Conservation (phyloP, 2,888 invertebrate genomes). For the Agonum fuliginosum region DNA sequence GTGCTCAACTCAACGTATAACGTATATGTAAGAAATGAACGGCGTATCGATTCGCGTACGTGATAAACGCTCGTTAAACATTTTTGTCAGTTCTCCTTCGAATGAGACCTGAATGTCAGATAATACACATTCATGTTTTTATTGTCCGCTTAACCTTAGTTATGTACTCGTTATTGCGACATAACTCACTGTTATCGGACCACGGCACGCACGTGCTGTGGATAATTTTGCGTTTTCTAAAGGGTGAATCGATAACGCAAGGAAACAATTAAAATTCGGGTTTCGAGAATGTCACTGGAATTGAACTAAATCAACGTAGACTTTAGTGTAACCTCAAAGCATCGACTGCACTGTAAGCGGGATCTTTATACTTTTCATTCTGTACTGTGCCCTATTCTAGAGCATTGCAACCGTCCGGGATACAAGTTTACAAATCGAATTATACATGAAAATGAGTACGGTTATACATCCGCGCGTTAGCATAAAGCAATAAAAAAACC, state of each 20-base stretch:
- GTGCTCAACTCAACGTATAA: not conserved
- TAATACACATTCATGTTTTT: conserved; percentile 58
- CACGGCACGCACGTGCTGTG: conserved; percentile 40
- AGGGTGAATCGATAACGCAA: conserved; percentile 33
- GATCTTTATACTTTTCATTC: no score
- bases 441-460: conserved; percentile 22
- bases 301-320: no score
- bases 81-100: conserved; percentile 54
- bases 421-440: conserved; percentile 28
- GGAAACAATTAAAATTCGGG: conserved; percentile 40
- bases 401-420: not conserved
- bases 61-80: conserved; percentile 54
- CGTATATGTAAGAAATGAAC: conserved; percentile 29
- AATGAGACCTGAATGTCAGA: conserved; percentile 55
- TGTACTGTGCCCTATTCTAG: no score
- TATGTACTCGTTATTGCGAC: conserved; percentile 55
- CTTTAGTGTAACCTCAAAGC: no score
- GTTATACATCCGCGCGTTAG: conserved; percentile 13
- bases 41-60: conserved; percentile 50
- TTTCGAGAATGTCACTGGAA: conserved; percentile 24
- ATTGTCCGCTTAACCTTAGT: conserved; percentile 54
- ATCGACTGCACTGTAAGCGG: no score
- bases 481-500: conserved; percentile 42
- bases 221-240: conserved; percentile 47
- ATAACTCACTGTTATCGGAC: conserved; percentile 57